Conservation (phyloP, 2,888 invertebrate genomes). For the Microctonus brassicae region DNA sequence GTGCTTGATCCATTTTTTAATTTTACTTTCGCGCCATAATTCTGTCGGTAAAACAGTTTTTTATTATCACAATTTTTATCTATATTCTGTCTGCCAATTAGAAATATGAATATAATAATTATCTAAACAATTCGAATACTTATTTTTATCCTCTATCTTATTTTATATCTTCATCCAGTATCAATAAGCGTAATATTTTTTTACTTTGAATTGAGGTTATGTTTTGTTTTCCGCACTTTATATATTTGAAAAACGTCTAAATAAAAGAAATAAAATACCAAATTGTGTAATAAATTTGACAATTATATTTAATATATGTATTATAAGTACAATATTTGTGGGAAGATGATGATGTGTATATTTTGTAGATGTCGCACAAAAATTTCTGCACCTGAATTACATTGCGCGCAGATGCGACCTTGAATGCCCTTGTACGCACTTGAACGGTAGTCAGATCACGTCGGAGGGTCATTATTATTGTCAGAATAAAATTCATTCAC, state of each 20-base stretch:
- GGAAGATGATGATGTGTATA: not conserved
- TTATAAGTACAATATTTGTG: not conserved
- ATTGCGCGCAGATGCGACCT: conserved; percentile 65
- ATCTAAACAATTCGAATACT: no score
- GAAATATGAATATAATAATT: no score
- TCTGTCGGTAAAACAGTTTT: not conserved
- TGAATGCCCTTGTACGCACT: conserved; percentile 60
- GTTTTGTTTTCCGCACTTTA: no score
- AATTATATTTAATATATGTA: not conserved
- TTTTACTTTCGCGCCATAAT: not conserved
- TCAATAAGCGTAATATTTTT: no score
- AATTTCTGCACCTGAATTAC: conserved; percentile 56
- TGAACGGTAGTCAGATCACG: conserved; percentile 11
- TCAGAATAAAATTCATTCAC: conserved; percentile 18
- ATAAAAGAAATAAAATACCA: not conserved
- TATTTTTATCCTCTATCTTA: no score
- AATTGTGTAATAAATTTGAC: not conserved
- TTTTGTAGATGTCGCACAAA: conserved; percentile 9
- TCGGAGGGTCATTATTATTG: conserved; percentile 14
- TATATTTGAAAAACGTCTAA: no score
- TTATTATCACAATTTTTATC: no score
- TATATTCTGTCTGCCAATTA: no score
- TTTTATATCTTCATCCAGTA: no score
- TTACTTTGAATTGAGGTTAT: no score
- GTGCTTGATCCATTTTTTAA: not conserved